Evolutionary conservation across 2,888 invertebrate genomes (phyloP), one percentile per base, ranked within the genome.

Genomic region (Epistrophe grossulariae): DNA sequence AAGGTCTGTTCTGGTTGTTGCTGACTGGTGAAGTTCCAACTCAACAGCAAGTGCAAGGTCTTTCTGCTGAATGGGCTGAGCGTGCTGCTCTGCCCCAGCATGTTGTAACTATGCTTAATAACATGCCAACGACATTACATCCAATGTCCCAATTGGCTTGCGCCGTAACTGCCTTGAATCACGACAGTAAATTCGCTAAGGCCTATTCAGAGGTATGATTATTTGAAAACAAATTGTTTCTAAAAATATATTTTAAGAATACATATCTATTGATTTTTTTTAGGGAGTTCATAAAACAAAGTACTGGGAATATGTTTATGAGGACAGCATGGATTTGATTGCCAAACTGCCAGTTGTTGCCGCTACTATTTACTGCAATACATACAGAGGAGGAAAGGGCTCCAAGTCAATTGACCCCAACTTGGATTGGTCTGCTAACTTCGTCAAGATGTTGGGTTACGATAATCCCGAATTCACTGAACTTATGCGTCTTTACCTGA

Each of bases 1-100:
- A 98, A 93, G 98, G 97, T 92, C 94, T 98, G n/a, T 98, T 98
- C 94, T 98, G 98, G 98, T 94, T 98, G 68, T 94, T 98, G 88
- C 94, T 97, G 89, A 98, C 98, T 88, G 98, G 98, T 24, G 97
- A 98, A 84, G 94, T 98, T 62, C 98, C 98, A 66, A 96, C 94
- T 70, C 95, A 96, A 24, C 95, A 95, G 62, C 98, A 98, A 94
- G 97, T 95, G 5, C 94, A 94, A 90, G 94, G 95, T 57, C 89
- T 97, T 64, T 96, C 96, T 24, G 94, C 95, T 92, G 96, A 97
- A 92, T 97, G 97, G 97, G 96, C 97, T 5, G 94, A 94, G 88
- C 95, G 98, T 88, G 93, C 93, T 40, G 93, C 93, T 79, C 93
- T 98, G 50, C 97, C 98, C 13, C 94, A 95, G 88, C 97, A 98